A percentile compares a stretch with the other conserved stretches of the same genome.
Evolutionary conservation across 2,797 vertebrate species (phyloP).

Genomic region (Psittacula echo): DNA sequence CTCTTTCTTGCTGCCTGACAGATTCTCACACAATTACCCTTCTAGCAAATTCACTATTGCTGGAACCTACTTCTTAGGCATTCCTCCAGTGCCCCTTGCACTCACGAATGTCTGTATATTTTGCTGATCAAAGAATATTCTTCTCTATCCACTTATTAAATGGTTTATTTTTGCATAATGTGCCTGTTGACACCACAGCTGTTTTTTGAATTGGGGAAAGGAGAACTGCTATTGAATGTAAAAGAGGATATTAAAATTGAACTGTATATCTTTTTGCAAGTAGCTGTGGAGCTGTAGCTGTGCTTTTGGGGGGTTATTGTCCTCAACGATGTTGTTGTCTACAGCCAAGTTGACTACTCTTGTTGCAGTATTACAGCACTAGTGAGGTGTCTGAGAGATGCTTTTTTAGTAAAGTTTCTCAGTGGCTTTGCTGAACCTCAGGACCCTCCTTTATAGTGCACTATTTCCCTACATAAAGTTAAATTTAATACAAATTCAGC

Average conservation of each 20-base stretch:
- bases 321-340: not conserved
- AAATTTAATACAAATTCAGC: not conserved
- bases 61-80: slow-evolving; percentile 59
- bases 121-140: slow-evolving; percentile 45
- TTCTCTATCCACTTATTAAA: slow-evolving; percentile 54
- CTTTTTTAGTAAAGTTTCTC: not conserved
- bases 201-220: not conserved
- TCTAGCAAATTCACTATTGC: slow-evolving; percentile 14
- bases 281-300: not conserved
- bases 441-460: not conserved
- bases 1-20: slow-evolving; percentile 11
- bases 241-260: not conserved
- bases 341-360: not conserved
- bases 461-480: not conserved
- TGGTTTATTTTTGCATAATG: slow-evolving; percentile 48
- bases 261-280: not conserved
- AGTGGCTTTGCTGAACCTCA: not conserved
- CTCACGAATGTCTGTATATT: not conserved
- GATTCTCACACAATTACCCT: slow-evolving; percentile 14
- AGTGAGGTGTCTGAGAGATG: not conserved
- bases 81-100: slow-evolving; percentile 51
- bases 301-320: not conserved
- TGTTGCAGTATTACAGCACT: not conserved
- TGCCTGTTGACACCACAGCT: slow-evolving; percentile 43
- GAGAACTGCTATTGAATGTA: not conserved